Conservation (phyloP, 2,888 invertebrate genomes). For the Drosophila quinaria region DNA sequence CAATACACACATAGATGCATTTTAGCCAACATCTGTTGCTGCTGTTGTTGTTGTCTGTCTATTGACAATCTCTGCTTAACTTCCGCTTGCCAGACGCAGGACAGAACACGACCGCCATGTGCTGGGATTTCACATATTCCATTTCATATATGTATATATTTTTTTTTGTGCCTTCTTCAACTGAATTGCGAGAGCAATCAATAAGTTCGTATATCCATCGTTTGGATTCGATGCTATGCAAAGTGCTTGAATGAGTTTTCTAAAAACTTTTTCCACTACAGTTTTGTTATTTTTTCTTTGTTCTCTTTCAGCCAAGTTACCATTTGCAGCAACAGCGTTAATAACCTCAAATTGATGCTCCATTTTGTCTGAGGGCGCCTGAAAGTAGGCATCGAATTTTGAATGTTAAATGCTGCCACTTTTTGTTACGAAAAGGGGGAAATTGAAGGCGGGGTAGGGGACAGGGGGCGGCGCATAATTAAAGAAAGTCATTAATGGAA, state of each 20-base stretch:
- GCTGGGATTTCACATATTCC: constrained; percentile 8
- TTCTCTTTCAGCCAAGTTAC: constrained; percentile 1
- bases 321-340: constrained; percentile 18
- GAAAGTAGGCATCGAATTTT: constrained; percentile 31
- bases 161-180: constrained; percentile 21
- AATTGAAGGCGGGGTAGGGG: no score
- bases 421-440: neutral
- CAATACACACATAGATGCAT: constrained; percentile 15
- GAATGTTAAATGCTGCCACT: constrained; percentile 17
- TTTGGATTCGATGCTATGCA: constrained; percentile 42
- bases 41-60: constrained; percentile 38
- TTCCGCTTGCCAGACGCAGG: constrained; percentile 60
- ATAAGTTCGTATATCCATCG: constrained; percentile 65
- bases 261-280: constrained; percentile 32
- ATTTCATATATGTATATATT: neutral
- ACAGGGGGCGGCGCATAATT: constrained; percentile 26
- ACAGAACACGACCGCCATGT: constrained; percentile 25
- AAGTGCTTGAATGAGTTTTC: constrained; percentile 61
- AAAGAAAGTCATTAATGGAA: constrained; percentile 48
- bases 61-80: constrained; percentile 72
- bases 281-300: constrained; percentile 3
- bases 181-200: constrained; percentile 63
- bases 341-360: constrained; percentile 41
- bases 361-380: constrained; percentile 19
- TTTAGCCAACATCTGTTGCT: constrained; percentile 22